Conservation (phyloP, 2,113 vertebrate genomes). For the Ibidorhyncha struthersii region DNA sequence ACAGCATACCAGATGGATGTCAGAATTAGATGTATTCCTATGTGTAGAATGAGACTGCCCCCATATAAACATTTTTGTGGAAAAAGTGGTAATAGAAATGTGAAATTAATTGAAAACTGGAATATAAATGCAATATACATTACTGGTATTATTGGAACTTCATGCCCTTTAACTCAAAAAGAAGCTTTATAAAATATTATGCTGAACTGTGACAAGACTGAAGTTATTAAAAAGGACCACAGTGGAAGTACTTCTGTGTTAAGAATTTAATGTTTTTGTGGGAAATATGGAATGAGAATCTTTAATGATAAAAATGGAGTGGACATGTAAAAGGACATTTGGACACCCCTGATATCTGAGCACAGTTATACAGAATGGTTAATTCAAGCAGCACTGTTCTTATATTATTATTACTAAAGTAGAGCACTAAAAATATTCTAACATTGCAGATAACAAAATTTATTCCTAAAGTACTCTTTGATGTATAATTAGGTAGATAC, state of each 20-base stretch:
- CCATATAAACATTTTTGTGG: conserved; percentile 12
- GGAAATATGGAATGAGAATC: conserved; percentile 22
- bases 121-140: conserved; percentile 36
- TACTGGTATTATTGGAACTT: conserved; percentile 34
- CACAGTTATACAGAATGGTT: conserved; percentile 40
- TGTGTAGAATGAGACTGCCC: conserved; percentile 2
- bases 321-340: conserved; percentile 39
- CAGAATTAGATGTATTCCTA: conserved; percentile 34
- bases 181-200: conserved; percentile 42
- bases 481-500: conserved; percentile 74
- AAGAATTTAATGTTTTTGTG: conserved; percentile 5
- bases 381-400: conserved; percentile 51
- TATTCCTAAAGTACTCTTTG: conserved; percentile 65
- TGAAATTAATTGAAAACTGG: conserved; percentile 45
- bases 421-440: conserved; percentile 39
- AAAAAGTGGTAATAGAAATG: conserved; percentile 6
- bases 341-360: conserved; percentile 16
- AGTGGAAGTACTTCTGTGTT: conserved; percentile 16
- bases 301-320: conserved; percentile 1
- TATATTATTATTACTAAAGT: conserved; percentile 31
- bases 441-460: conserved; percentile 50
- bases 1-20: conserved; percentile 19
- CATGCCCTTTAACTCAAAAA: conserved; percentile 43
- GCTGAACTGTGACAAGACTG: background rate
- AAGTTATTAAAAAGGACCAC: conserved; percentile 13